phyloP scores from a whole-genome alignment of 2,888 invertebrate species.

The Hyles lineata region DNA sequence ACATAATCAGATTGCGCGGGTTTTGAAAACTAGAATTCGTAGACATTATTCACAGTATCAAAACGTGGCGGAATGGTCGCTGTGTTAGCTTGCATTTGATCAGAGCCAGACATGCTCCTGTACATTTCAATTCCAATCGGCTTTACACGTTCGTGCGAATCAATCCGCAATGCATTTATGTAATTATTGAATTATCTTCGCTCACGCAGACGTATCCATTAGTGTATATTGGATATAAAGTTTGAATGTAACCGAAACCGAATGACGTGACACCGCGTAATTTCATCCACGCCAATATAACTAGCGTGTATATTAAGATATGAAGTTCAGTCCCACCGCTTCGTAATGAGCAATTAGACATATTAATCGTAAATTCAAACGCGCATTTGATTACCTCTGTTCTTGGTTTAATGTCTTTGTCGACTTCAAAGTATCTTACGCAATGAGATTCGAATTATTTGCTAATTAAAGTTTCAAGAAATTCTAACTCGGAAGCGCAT shows the following conservation, averaged over 20 bases:
- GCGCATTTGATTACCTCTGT: conserved; percentile 1
- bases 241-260: conserved; percentile 41
- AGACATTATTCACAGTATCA: neutral
- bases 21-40: conserved; percentile 35
- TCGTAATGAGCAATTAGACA: neutral
- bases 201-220: conserved; percentile 53
- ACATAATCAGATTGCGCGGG: conserved; percentile 41
- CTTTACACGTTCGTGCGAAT: conserved; percentile 49
- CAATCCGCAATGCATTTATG: conserved; percentile 46
- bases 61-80: conserved; percentile 36
- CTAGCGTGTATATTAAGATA: conserved; percentile 6
- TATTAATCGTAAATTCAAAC: neutral
- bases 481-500: neutral
- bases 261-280: conserved; percentile 30
- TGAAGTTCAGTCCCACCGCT: neutral
- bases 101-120: conserved; percentile 39
- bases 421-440: neutral
- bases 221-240: conserved; percentile 49
- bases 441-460: conserved; percentile 5
- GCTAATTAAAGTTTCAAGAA: conserved; percentile 11
- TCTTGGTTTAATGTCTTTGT: neutral
- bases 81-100: conserved; percentile 42
- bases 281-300: conserved; percentile 32
- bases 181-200: conserved; percentile 52
- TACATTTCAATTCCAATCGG: conserved; percentile 37